Evolutionary conservation across 1,140 invertebrate genomes (phyloP).

Genomic region (Sitobion miscanthi): DNA sequence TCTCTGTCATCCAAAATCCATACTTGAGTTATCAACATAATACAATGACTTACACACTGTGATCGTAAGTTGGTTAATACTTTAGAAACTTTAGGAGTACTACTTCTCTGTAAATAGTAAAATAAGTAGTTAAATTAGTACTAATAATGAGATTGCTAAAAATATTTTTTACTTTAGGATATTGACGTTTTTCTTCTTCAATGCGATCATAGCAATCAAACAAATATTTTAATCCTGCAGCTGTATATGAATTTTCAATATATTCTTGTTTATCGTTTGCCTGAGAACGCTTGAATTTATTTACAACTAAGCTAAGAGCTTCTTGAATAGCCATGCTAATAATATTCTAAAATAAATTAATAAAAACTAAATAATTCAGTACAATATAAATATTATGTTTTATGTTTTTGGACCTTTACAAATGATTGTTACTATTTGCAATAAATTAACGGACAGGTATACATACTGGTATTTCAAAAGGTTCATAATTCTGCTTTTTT

Average conservation of each 20-base stretch:
- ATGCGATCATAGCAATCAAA: slow-evolving; percentile 70
- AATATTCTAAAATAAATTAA: slow-evolving; percentile 59
- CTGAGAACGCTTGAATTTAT: not conserved
- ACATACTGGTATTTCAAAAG: slow-evolving; percentile 26
- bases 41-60: slow-evolving; percentile 71
- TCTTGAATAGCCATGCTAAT: slow-evolving; percentile 38
- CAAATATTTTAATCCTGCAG: slow-evolving; percentile 4
- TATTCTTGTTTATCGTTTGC: not conserved
- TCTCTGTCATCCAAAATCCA: slow-evolving; percentile 63
- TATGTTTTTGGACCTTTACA: not conserved
- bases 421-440: not conserved
- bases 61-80: slow-evolving; percentile 68
- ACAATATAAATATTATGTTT: not conserved
- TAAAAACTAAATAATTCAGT: slow-evolving; percentile 61
- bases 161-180: slow-evolving; percentile 71
- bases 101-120: slow-evolving; percentile 65
- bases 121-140: slow-evolving; percentile 53
- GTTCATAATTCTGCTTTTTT: not conserved
- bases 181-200: slow-evolving; percentile 72
- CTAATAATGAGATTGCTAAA: not conserved
- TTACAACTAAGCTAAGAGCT: not conserved
- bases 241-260: not conserved
- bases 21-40: slow-evolving; percentile 69
- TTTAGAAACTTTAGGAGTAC: slow-evolving; percentile 67
- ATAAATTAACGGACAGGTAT: not conserved